Evolutionary conservation across 2,113 vertebrate genomes (phyloP), one percentile per base, ranked within the genome.

Genomic region (Embiotoca jacksoni): DNA sequence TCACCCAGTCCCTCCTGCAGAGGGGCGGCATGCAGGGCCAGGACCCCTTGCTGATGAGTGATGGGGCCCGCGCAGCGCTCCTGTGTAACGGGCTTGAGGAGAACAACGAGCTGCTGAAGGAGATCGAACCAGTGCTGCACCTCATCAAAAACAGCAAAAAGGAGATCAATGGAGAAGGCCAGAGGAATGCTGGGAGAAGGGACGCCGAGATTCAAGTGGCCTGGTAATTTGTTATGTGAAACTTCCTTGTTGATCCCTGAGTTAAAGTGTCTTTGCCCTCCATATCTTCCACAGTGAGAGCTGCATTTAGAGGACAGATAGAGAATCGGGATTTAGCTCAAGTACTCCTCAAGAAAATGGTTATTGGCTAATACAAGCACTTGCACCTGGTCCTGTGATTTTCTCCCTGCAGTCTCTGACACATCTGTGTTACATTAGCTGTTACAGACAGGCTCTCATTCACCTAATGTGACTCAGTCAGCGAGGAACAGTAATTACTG

Each of bases 141-240:
- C 95, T 99, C 56, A 96, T 99, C 89, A 95, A 94, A 88, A 93
- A 91, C 69, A 91, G 92, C 86, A 94, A 92, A 85, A 95, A 90
- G 81, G 95, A 95, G 53, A 35, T 95, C 88, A 93, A 81, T 4
- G 93, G 95, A 82, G 95, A 95, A 5, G 93, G 86, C 5, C 94
- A 95, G 79, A 87, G 90, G 85, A 94, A 90, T 65, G 86, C 86
- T 5, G 96, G 95, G 83, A 95, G 92, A 13, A 94, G 92, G 65
- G 97, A 99, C 11, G 95, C 91, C 0, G 97, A 96, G 88, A 94
- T 98, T 81, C 98, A 99, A 92, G 97, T 97, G 86, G 96, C 97
- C 91, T 95, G 97, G 98, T 99, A 95, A 95, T 94, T 81, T 75
- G 7, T 35, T n/a, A 70, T 60, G 58, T 68, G 52, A 77, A 77